Evolutionary conservation across 2,797 vertebrate species (phyloP).

Genomic region (Dicrostonyx torquatus): DNA sequence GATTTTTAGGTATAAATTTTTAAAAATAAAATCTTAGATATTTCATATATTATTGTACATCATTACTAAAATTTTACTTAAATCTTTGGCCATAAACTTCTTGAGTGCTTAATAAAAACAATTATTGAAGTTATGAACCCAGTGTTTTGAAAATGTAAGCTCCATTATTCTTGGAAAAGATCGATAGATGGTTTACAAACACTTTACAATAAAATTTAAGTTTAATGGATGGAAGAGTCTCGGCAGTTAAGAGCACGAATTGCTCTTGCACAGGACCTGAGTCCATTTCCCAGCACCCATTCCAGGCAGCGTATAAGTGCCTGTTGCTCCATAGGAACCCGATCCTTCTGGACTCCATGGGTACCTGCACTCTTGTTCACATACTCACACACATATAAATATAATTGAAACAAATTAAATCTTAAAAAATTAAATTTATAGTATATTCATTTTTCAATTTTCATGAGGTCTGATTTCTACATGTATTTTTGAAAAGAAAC

Average conservation of each 20-base stretch:
- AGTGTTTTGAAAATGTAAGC: conserved; percentile 39
- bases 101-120: conserved; percentile 31
- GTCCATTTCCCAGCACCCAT: background rate
- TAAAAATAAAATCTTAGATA: conserved; percentile 27
- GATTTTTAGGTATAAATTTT: background rate
- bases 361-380: background rate
- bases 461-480: background rate
- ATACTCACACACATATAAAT: background rate
- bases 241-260: background rate
- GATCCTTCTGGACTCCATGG: background rate
- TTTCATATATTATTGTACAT: background rate
- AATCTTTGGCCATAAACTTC: background rate
- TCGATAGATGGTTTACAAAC: conserved; percentile 24
- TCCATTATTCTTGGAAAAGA: conserved; percentile 10
- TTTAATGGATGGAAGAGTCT: background rate
- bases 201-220: background rate
- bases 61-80: conserved; percentile 21
- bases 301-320: background rate
- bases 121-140: conserved; percentile 12
- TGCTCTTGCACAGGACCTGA: background rate
- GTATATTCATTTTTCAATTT: background rate
- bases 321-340: background rate
- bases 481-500: conserved; percentile 16
- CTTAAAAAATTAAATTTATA: conserved; percentile 18
- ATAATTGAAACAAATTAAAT: background rate